phyloP scores from a whole-genome alignment of 2,113 vertebrate genomes.

The Nesoenas mayeri region DNA sequence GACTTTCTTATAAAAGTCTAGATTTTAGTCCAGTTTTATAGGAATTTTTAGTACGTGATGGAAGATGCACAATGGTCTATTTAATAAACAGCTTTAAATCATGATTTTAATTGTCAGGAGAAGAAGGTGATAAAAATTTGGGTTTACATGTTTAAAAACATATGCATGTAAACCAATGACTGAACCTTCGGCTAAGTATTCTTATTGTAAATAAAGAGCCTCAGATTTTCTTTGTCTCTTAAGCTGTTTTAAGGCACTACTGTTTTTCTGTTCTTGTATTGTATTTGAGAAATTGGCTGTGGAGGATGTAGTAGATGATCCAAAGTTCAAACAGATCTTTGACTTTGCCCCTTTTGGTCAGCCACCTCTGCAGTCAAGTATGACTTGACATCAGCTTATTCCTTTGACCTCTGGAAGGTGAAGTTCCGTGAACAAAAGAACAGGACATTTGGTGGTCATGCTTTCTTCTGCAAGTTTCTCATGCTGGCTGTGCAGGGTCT shows the following conservation, averaged over 20 bases:
- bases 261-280: background rate
- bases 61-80: background rate
- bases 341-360: background rate
- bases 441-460: rapidly evolving
- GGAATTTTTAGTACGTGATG: background rate
- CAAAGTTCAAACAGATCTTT: background rate
- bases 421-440: background rate
- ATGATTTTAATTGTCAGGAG: background rate
- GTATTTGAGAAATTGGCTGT: background rate
- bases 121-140: background rate
- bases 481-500: background rate
- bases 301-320: background rate
- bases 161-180: background rate
- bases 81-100: background rate
- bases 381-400: background rate
- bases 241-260: background rate
- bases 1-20: background rate
- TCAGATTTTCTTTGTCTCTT: background rate
- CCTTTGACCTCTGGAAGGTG: background rate
- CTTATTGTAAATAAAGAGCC: background rate
- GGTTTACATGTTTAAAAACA: background rate
- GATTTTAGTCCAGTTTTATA: background rate
- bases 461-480: background rate
- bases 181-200: background rate
- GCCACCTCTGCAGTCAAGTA: background rate